Conservation (phyloP, 2,888 invertebrate genomes). For the Rhimphoctona megacephalus region DNA sequence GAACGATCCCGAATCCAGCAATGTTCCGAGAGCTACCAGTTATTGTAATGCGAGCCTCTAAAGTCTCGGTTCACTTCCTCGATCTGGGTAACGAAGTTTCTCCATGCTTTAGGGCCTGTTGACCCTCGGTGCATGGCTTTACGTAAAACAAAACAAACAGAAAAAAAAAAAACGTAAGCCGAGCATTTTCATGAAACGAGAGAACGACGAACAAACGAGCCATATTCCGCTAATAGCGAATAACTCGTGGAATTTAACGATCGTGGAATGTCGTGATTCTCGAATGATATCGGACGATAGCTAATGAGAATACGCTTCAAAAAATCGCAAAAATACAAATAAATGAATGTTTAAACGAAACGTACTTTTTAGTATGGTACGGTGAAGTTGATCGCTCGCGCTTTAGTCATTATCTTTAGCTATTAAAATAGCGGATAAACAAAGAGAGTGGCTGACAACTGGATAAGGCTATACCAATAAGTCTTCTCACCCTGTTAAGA, state of each 20-base stretch:
- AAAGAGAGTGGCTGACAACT: constrained; percentile 13
- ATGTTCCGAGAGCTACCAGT: constrained; percentile 64
- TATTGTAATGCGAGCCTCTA: constrained; percentile 50
- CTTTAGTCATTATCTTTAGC: not conserved
- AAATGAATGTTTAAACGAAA: not conserved
- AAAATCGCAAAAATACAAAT: not conserved
- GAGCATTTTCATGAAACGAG: constrained; percentile 54
- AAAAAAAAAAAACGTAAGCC: not conserved
- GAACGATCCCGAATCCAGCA: constrained; percentile 73
- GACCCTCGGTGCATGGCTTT: constrained; percentile 43
- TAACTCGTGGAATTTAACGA: constrained; percentile 49
- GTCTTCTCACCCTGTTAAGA: constrained; percentile 1
- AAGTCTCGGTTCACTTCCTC: constrained; percentile 30
- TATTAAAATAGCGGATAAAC: not conserved
- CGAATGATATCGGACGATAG: constrained; percentile 41
- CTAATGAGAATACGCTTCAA: constrained; percentile 52
- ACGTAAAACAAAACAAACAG: not conserved
- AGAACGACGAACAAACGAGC: constrained; percentile 46
- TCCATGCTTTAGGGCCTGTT: constrained; percentile 41
- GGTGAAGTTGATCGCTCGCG: not conserved
- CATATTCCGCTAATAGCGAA: constrained; percentile 59
- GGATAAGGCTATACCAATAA: not conserved
- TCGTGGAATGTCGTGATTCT: constrained; percentile 40
- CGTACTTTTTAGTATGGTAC: not conserved
- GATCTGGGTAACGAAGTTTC: constrained; percentile 58